A percentile compares a stretch with the other conserved stretches of the same genome.
Evolutionary conservation across 2,797 vertebrate species (phyloP).

Genomic region (Sebastiscus albofasciatus): DNA sequence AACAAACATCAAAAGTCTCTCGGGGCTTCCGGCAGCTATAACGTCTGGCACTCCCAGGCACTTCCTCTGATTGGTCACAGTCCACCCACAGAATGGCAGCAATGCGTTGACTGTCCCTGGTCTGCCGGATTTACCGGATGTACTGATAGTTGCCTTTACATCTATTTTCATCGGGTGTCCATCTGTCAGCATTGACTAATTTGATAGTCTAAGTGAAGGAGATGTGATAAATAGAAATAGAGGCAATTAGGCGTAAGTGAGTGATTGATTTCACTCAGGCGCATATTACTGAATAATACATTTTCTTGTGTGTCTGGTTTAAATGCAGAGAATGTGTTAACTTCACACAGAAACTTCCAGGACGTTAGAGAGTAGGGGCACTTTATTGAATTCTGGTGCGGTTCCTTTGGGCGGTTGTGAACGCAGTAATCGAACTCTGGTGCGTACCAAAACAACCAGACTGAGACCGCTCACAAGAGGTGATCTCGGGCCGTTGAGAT

Average conservation of each 20-base stretch:
- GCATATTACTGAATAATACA: not conserved
- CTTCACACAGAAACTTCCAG: not conserved
- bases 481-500: no score
- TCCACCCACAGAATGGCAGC: slow-evolving; percentile 29
- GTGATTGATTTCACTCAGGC: not conserved
- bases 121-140: slow-evolving; percentile 2
- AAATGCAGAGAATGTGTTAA: not conserved
- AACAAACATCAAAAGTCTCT: not conserved
- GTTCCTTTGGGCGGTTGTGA: no score
- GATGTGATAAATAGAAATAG: slow-evolving; percentile 1
- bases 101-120: not conserved
- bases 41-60: not conserved
- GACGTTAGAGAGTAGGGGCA: not conserved
- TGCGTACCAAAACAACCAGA: no score
- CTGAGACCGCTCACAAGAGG: no score
- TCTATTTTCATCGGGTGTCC: slow-evolving; percentile 23
- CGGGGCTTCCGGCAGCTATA: not conserved
- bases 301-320: not conserved
- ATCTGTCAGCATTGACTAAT: slow-evolving; percentile 30
- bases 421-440: no score
- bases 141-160: slow-evolving; percentile 11
- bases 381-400: not conserved
- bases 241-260: not conserved
- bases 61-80: not conserved
- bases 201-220: not conserved